Evolutionary conservation across 1,140 invertebrate genomes (phyloP).

Genomic region (Microplitis demolitor): DNA sequence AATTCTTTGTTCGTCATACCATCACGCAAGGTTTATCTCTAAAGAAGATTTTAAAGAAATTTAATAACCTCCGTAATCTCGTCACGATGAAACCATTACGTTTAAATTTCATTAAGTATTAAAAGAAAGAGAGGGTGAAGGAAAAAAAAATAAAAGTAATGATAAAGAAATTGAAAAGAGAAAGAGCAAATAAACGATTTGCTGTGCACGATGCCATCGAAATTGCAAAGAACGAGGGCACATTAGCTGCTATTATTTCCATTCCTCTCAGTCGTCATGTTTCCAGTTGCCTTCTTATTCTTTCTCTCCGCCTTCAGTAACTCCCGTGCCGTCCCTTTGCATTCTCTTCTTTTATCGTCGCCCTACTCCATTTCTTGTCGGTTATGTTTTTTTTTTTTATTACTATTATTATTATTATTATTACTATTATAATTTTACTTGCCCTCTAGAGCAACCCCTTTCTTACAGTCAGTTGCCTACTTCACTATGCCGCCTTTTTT

Average conservation of each 20-base stretch:
- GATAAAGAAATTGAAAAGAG: too few species aligned
- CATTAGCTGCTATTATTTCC: slow-evolving; percentile 45
- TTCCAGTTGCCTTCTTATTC: slow-evolving; percentile 11
- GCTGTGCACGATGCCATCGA: slow-evolving; percentile 21
- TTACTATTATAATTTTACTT: background rate
- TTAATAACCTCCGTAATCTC: slow-evolving; percentile 15
- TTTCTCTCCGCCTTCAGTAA: slow-evolving; percentile 7
- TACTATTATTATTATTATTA: background rate
- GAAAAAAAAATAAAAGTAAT: background rate
- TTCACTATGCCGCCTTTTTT: slow-evolving; percentile 23
- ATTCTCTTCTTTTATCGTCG: slow-evolving; percentile 27
- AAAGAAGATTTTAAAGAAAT: slow-evolving; percentile 17
- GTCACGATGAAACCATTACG: slow-evolving; percentile 14
- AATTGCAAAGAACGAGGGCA: slow-evolving; percentile 33
- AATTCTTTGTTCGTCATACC: background rate
- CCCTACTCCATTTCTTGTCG: slow-evolving; percentile 8
- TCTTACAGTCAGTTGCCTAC: slow-evolving; percentile 22
- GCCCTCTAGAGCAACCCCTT: slow-evolving; percentile 19
- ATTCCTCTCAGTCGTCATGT: slow-evolving; percentile 40
- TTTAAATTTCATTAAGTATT: slow-evolving; percentile 7
- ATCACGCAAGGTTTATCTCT: slow-evolving; percentile 8
- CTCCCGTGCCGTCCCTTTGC: slow-evolving; percentile 18
- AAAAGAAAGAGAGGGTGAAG: background rate
- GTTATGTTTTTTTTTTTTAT: slow-evolving; percentile 1
- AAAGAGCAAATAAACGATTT: slow-evolving; percentile 16